Conservation (phyloP, 2,113 vertebrate species). For the Oncorhynchus keta region DNA sequence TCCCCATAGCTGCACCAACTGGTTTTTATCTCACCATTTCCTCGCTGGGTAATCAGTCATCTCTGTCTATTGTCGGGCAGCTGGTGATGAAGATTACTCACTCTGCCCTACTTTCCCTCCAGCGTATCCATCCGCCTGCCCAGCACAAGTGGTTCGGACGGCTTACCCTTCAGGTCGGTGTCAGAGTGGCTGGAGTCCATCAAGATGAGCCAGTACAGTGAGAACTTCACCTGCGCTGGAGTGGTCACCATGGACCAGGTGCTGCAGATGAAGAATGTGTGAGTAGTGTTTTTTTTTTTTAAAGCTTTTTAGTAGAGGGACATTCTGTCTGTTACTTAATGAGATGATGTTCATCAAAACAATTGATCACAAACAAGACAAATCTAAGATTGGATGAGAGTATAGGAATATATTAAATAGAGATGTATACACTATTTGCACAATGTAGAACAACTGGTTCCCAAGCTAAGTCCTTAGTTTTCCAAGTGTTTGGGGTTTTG, state of each 20-base stretch:
- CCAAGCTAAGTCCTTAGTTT: neutral
- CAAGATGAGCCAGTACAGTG: slow-evolving; percentile 93
- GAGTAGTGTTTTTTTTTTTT: slow-evolving; percentile 67
- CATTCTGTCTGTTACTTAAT: neutral
- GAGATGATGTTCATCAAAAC: neutral
- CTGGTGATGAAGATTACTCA: slow-evolving; percentile 44
- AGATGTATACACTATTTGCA: too few species aligned
- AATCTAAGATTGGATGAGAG: too few species aligned
- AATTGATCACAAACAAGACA: neutral
- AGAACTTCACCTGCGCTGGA: slow-evolving; percentile 87
- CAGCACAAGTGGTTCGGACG: slow-evolving; percentile 90
- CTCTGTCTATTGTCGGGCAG: slow-evolving; percentile 39
- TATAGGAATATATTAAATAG: too few species aligned
- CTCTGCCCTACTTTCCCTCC: slow-evolving; percentile 42
- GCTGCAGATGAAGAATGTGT: slow-evolving; percentile 94
- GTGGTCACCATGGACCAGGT: slow-evolving; percentile 90
- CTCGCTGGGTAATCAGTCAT: slow-evolving; percentile 48
- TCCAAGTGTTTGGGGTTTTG: neutral
- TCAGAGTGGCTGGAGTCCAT: slow-evolving; percentile 96
- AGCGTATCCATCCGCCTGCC: slow-evolving; percentile 95
- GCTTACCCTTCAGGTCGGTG: slow-evolving; percentile 87
- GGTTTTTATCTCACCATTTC: slow-evolving; percentile 56
- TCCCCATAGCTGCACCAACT: slow-evolving; percentile 44
- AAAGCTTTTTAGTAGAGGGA: neutral
- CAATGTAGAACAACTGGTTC: too few species aligned